Base-by-base conservation (phyloP, 53 echinoderm and acorn worm genomes). In the Pentamera pediparva region DNA sequence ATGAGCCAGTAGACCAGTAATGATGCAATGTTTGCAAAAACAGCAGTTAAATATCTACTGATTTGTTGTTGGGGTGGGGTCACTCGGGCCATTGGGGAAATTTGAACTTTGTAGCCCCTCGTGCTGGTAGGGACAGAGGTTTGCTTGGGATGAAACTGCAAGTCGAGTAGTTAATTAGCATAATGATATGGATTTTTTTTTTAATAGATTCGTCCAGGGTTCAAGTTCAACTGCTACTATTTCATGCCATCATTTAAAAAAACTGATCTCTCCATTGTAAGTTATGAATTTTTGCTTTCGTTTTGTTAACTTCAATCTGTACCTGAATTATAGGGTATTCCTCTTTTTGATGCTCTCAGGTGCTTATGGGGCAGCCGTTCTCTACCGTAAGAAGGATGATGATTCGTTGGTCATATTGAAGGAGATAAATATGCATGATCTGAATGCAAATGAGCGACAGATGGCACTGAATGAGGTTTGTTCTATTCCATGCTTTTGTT, bases 381-480 rank as follows among this genome's bases (percentile, higher is more conserved):
- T 98, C 32, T 98, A 98, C 84, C 67, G 98, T 7, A 98, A 98
- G 62, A 98, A 89, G 63, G 98, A 98, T 81, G 98, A 98, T 53
- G 98, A 98, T 50, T 98, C 98, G 4, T 56, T 98, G 48, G 98
- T 98, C 3, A 98, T 98, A 65, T 63, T 98, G 37, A 98, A 98
- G 69, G 98, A 98, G 61, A 98, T 98, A 20, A 98, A 98, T 75
- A 98, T 98, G 98, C 91, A 92, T 81, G 98, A 98, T 55, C 54
- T 98, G 40, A 86, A 85, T 59, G 98, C 98, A 55, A 86, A 82
- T 81, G 98, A 98, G 60, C 83, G 98, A 48, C 98, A 98, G 62
- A 91, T 98, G 98, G 91, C 98, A 17, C 86, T 98, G 10, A 98
- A 98, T 86, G 98, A 98, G 98, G 98, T 98, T 26, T 12, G 58